These are phyloP conservation scores for Dolichotis patagonum DNA, from an alignment of 2,113 vertebrate species.

Conservation along the genomic window DNA sequence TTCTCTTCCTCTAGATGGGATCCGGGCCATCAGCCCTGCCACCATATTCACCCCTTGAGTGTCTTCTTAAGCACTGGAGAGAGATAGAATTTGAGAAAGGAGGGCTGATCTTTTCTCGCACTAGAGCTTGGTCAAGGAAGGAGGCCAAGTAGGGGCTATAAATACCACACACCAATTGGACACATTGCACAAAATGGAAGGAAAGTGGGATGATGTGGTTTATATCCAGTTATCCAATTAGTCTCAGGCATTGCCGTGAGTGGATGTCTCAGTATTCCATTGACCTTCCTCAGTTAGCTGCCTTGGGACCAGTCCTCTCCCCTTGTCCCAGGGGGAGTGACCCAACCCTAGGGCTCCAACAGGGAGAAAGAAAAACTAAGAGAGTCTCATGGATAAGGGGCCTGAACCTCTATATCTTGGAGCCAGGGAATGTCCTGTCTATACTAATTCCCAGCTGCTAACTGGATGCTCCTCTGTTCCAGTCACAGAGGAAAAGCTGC, in stretches of 20 bases:
- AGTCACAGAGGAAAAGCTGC: background rate
- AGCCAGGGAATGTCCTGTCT: background rate
- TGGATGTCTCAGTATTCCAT: background rate
- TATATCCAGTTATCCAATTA: background rate
- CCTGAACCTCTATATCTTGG: background rate
- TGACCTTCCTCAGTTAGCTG: background rate
- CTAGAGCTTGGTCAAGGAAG: background rate
- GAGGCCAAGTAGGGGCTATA: background rate
- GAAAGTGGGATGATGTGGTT: background rate
- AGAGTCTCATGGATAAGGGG: background rate
- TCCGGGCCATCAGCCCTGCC: background rate
- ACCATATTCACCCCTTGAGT: background rate
- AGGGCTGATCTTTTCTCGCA: background rate
- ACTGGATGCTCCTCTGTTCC: background rate
- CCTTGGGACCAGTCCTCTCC: background rate
- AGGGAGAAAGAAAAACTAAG: background rate
- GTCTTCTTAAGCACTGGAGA: background rate
- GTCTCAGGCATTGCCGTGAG: background rate
- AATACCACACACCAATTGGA: background rate
- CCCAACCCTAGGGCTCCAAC: background rate
- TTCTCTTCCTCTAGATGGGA: background rate
- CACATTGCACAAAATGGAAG: background rate
- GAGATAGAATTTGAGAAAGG: background rate
- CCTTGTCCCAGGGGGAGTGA: background rate
- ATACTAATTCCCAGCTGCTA: background rate